phyloP scores from a whole-genome alignment of 2,888 invertebrate genomes.

The Callyntrura guangdongensis region DNA sequence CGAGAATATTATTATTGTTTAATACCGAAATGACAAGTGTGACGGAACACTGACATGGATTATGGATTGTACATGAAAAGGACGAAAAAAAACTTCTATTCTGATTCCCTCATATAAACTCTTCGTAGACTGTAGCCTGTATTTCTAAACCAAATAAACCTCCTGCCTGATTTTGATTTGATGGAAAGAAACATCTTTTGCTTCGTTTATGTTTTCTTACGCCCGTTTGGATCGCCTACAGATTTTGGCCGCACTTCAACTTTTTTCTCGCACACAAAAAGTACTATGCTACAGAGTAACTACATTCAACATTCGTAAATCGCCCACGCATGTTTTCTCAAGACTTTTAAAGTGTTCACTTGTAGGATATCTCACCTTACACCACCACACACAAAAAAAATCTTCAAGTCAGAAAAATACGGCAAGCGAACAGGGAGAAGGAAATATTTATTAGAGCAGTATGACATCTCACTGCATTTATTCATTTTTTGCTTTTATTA shows the following conservation, averaged over 20 bases:
- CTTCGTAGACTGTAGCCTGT: neutral
- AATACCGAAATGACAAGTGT: too few relatives aligned
- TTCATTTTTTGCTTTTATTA: neutral
- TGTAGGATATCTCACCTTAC: conserved; percentile 5
- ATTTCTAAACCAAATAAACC: too few relatives aligned
- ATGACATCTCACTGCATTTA: conserved; percentile 3
- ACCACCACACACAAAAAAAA: neutral
- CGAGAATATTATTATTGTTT: too few relatives aligned
- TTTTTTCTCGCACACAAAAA: conserved; percentile 32
- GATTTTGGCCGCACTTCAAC: conserved; percentile 46
- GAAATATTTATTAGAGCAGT: conserved; percentile 23
- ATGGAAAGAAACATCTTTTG: neutral
- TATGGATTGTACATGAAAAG: too few relatives aligned
- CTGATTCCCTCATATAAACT: too few relatives aligned
- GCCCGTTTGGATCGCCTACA: conserved; percentile 56
- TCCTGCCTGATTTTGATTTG: neutral
- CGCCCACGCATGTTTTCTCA: conserved; percentile 21
- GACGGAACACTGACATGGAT: too few relatives aligned
- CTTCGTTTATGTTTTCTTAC: neutral
- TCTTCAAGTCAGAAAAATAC: neutral
- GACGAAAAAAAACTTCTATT: too few relatives aligned
- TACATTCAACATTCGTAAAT: conserved; percentile 12
- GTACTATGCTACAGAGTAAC: neutral
- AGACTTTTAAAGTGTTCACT: conserved; percentile 5
- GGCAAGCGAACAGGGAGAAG: neutral